Conservation (phyloP, 2,888 invertebrate genomes). For the Chalcosyrphus nemorum region DNA sequence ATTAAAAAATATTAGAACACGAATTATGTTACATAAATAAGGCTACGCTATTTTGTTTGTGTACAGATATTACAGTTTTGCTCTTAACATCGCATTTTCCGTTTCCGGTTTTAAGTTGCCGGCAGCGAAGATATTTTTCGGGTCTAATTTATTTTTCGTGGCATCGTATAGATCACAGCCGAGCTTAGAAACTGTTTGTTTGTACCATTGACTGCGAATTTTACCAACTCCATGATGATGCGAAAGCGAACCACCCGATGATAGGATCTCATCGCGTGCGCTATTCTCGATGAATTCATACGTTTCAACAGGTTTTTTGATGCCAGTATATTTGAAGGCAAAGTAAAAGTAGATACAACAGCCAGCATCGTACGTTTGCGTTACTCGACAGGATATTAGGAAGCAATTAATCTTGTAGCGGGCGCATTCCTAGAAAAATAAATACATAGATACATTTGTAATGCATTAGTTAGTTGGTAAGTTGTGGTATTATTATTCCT, state of each 20-base stretch:
- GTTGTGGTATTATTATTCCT: too few species aligned
- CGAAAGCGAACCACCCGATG: constrained; percentile 91
- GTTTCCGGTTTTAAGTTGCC: constrained; percentile 86
- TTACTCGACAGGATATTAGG: constrained; percentile 91
- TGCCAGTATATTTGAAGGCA: constrained; percentile 87
- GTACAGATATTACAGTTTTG: constrained; percentile 48
- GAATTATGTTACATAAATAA: constrained; percentile 40
- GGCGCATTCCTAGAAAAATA: constrained; percentile 83
- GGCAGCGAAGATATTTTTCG: constrained; percentile 95
- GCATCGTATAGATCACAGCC: constrained; percentile 91
- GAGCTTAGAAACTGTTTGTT: constrained; percentile 90
- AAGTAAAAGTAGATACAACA: constrained; percentile 98
- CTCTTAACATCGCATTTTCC: neutral
- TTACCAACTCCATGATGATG: constrained; percentile 99
- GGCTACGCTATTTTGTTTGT: constrained; percentile 29
- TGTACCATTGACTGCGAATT: constrained; percentile 93
- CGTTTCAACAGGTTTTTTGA: constrained; percentile 87
- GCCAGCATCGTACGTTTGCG: constrained; percentile 98
- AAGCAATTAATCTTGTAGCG: constrained; percentile 85
- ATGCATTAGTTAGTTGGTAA: too few species aligned
- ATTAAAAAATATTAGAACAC: neutral
- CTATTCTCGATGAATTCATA: constrained; percentile 94
- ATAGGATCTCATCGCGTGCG: constrained; percentile 95
- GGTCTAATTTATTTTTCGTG: constrained; percentile 94
- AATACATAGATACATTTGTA: too few species aligned